A percentile compares a stretch with the other conserved stretches of the same genome.
Conservation (phyloP, 1,140 invertebrate species). For the Neodiprion fabricii region DNA sequence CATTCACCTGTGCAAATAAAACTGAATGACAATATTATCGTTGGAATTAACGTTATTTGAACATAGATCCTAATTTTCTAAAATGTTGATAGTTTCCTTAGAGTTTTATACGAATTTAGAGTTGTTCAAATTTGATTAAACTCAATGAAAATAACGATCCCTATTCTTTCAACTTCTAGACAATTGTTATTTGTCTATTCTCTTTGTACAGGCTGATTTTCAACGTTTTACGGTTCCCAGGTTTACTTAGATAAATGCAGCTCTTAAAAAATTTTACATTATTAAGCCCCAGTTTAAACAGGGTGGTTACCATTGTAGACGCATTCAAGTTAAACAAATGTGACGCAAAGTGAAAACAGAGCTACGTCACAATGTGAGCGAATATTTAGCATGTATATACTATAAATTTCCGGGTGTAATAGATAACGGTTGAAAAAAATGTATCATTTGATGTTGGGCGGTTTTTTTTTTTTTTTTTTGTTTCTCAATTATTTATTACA, state of each 20-base stretch:
- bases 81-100: neutral
- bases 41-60: neutral
- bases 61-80: neutral
- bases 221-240: too few relatives aligned
- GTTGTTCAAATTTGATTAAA: neutral
- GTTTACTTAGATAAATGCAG: too few relatives aligned
- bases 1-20: slow-evolving; percentile 4
- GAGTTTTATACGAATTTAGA: neutral
- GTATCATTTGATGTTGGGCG: neutral
- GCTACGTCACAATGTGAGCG: neutral
- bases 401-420: neutral
- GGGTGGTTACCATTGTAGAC: neutral
- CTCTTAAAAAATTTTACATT: too few relatives aligned
- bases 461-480: too few relatives aligned
- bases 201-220: neutral
- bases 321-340: neutral
- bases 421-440: neutral
- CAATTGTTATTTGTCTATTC: neutral
- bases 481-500: too few relatives aligned
- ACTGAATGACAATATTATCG: neutral
- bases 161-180: neutral
- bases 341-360: neutral
- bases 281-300: neutral
- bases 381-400: neutral
- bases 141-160: neutral